These are phyloP conservation scores for Catocala fraxini DNA, from an alignment of 2,888 invertebrate genomes.

Conservation along the genomic window DNA sequence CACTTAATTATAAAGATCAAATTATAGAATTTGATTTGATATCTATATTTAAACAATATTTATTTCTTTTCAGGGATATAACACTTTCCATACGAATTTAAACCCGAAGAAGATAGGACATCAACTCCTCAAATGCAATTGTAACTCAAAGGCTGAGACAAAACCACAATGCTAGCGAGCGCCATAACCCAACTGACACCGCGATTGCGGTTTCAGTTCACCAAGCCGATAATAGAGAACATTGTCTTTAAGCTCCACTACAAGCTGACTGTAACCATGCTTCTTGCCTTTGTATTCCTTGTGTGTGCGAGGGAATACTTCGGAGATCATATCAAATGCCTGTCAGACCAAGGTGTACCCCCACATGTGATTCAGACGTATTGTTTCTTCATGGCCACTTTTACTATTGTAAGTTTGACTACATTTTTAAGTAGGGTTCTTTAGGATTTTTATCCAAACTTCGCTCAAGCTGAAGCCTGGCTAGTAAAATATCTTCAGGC, in stretches of 20 bases:
- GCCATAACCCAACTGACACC: conserved; percentile 89
- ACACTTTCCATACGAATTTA: too few species aligned
- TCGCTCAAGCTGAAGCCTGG: too few species aligned
- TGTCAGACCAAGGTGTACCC: conserved; percentile 89
- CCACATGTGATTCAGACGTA: conserved; percentile 94
- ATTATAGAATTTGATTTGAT: too few species aligned
- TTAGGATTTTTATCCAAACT: too few species aligned
- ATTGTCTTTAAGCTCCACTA: conserved; percentile 95
- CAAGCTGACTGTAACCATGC: conserved; percentile 92
- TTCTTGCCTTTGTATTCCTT: conserved; percentile 93
- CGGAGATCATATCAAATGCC: conserved; percentile 98
- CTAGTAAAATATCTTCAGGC: too few species aligned
- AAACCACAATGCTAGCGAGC: conserved; percentile 83
- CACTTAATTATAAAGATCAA: too few species aligned
- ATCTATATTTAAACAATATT: too few species aligned
- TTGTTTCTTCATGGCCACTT: conserved; percentile 94
- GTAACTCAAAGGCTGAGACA: background rate
- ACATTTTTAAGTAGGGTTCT: too few species aligned
- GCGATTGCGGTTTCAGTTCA: conserved; percentile 88
- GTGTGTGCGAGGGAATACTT: conserved; percentile 95
- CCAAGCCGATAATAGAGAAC: conserved; percentile 90
- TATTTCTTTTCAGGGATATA: too few species aligned
- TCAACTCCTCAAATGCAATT: conserved; percentile 24
- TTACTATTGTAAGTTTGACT: conserved; percentile 90
- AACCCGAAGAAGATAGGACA: too few species aligned